Conservation (phyloP, 2,113 vertebrate genomes). For the Helogale parvula region DNA sequence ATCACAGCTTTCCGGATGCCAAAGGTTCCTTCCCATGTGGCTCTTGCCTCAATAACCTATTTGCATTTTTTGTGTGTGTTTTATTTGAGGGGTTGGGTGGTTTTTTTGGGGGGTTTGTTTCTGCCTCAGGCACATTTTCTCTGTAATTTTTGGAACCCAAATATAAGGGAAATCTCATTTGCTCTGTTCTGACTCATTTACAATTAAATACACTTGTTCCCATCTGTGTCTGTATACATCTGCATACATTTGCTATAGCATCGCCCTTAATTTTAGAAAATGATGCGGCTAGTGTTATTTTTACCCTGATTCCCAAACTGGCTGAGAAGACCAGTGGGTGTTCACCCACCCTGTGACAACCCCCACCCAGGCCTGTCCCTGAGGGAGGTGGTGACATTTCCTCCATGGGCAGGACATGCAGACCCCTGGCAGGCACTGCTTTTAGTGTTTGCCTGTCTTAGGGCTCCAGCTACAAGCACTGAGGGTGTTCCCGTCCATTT, state of each 20-base stretch:
- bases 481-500: background rate
- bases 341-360: constrained; percentile 25
- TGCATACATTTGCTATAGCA: constrained; percentile 80
- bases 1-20: background rate
- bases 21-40: constrained; percentile 14
- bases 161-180: constrained; percentile 83
- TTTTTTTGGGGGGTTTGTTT: constrained; percentile 70
- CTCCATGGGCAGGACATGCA: background rate
- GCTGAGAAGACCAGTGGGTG: constrained; percentile 68
- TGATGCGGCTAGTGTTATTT: constrained; percentile 77
- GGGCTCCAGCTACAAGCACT: background rate
- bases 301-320: constrained; percentile 66
- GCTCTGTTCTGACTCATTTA: constrained; percentile 80
- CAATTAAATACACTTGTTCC: constrained; percentile 83
- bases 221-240: constrained; percentile 83
- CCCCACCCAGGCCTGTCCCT: background rate
- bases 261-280: constrained; percentile 80
- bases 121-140: constrained; percentile 78
- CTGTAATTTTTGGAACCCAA: constrained; percentile 81
- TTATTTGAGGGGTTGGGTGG: background rate
- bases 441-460: background rate
- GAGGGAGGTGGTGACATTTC: constrained; percentile 22
- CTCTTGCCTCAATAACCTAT: background rate
- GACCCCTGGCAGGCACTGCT: background rate
- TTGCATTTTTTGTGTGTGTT: background rate